phyloP scores from a whole-genome alignment of 2,888 invertebrate genomes.

The Orthonychiurus folsomi region DNA sequence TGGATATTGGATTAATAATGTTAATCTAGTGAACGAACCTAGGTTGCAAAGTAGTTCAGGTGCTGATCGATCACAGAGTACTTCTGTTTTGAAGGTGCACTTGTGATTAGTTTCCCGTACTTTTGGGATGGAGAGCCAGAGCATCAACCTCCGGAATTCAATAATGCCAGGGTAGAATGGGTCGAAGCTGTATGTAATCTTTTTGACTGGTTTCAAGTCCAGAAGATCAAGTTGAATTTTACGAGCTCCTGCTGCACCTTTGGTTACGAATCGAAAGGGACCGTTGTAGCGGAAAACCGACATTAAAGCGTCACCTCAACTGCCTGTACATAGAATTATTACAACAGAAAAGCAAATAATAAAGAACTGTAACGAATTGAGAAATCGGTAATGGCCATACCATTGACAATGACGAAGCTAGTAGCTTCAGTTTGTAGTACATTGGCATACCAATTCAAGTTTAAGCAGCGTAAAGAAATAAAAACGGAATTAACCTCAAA shows the following conservation, averaged over 20 bases:
- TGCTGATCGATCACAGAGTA: constrained; percentile 68
- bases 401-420: not conserved
- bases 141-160: constrained; percentile 63
- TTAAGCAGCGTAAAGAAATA: not conserved
- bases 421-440: too few relatives aligned
- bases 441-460: not conserved
- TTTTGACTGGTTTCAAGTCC: constrained; percentile 69
- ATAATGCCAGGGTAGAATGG: constrained; percentile 66
- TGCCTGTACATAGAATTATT: not conserved
- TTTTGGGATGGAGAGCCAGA: constrained; percentile 58
- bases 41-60: constrained; percentile 57
- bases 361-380: not conserved
- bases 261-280: constrained; percentile 32
- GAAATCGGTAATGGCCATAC: too few relatives aligned
- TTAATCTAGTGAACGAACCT: too few relatives aligned
- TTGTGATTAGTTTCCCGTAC: constrained; percentile 62
- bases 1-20: too few relatives aligned
- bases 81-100: constrained; percentile 63
- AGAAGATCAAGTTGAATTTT: constrained; percentile 60
- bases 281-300: constrained; percentile 36
- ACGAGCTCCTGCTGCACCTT: constrained; percentile 63
- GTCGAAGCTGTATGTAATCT: constrained; percentile 70
- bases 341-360: not conserved
- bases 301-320: constrained; percentile 19
- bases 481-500: not conserved